Evolutionary conservation across 2,797 vertebrate genomes (phyloP).

Genomic region (Aratinga solstitialis): DNA sequence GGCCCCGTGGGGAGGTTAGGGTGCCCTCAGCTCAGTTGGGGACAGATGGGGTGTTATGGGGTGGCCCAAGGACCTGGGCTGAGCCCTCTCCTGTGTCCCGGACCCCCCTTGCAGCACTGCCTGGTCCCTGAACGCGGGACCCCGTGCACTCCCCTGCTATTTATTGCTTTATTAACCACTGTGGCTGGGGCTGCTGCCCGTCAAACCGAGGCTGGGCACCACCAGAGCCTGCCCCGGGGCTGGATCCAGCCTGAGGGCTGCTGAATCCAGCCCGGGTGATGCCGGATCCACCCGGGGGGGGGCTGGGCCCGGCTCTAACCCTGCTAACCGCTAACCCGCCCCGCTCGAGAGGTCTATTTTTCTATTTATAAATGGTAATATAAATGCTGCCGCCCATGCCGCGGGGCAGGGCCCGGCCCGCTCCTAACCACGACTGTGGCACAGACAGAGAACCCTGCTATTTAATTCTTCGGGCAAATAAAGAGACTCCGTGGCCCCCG

Average conservation of each 20-base stretch:
- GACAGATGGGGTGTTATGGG: fast-evolving
- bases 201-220: fast-evolving
- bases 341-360: slow-evolving; percentile 79
- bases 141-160: fast-evolving
- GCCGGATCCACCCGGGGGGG: not conserved
- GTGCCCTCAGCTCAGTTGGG: not conserved
- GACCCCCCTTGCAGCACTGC: not conserved
- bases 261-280: not conserved
- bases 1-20: fast-evolving
- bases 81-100: fast-evolving
- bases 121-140: fast-evolving
- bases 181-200: not conserved
- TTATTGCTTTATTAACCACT: slow-evolving; percentile 47
- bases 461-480: slow-evolving; percentile 49
- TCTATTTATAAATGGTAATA: slow-evolving; percentile 85
- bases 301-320: not conserved
- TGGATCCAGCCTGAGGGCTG: not conserved
- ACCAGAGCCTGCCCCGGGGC: not conserved
- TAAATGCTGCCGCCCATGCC: slow-evolving; percentile 48
- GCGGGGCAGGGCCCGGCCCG: not conserved
- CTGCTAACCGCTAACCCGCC: not conserved
- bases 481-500: not conserved
- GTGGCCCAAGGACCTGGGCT: not conserved
- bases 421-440: slow-evolving; percentile 33
- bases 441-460: not conserved